Evolutionary conservation across 2,888 invertebrate species (phyloP), one percentile per base, ranked within the genome.

Genomic region (Dicranocentrus wangi): DNA sequence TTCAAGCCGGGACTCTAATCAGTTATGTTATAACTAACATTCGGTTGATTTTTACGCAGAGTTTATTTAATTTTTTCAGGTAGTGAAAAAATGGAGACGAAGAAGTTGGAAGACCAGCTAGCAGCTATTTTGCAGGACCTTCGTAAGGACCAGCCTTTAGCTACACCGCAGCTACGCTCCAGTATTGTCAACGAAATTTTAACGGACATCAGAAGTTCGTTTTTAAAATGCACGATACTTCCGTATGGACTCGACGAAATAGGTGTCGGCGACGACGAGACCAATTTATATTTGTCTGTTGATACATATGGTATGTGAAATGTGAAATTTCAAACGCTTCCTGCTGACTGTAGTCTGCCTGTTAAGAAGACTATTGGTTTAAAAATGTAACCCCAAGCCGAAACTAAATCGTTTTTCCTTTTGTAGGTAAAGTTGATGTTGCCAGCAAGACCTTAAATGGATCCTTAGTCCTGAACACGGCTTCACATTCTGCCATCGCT

Each of bases 201-300:
- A 15, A 5, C 78, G 5, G 78, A 79, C 23, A 43, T 79, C 2
- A 17, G 23, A 15, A 58, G 7, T 39, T 79, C 78, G 0, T 79
- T 79, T 42, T 47, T 79, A 17, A 79, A 79, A 21, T 79, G 78
- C 47, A 79, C 78, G 0, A 65, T 71, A 15, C 19, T 79, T 7
- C 53, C 78, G n/a, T 79, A 79, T 15, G 76, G 77, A 10, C 47
- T 79, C 0, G 66, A 79, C 43, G 78, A 79, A 65, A 27, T 79
- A 55, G 71, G 78, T 7, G 39, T 71, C 15, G 23, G 65, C 17
- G 55, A 71, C 15, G 78, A 79, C 19, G n/a, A 39, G 0, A 28
- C 70, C 17, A 32, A 43, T 17, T 58, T 79, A 42, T 79, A 71
- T 32, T 58, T 79, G 42, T 79, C 78, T 15, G 58, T 79, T 0